phyloP scores from a whole-genome alignment of 2,113 vertebrate species.

The Archocentrus centrarchus region DNA sequence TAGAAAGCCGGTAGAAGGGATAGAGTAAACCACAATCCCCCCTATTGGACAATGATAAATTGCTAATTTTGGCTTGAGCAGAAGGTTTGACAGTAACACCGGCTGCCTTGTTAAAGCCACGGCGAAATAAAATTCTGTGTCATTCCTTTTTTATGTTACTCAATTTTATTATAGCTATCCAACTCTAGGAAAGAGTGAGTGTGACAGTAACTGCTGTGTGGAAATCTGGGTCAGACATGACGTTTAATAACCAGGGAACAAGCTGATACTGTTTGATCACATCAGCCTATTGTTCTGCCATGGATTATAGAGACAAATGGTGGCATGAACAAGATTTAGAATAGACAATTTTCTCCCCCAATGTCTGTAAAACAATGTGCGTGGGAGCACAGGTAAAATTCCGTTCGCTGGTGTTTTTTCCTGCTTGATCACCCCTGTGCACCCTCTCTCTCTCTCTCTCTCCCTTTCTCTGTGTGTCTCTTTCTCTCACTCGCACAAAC shows the following conservation, averaged over 20 bases:
- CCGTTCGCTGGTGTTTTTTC: conserved; percentile 40
- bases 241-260: conserved; percentile 73
- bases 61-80: conserved; percentile 33
- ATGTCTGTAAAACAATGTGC: conserved; percentile 58
- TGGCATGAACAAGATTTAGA: conserved; percentile 65
- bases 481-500: conserved; percentile 24
- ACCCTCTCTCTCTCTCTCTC: neutral
- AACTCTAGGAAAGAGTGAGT: conserved; percentile 49
- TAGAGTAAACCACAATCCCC: neutral
- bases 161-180: conserved; percentile 32
- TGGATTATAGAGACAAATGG: conserved; percentile 72
- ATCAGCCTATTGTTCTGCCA: conserved; percentile 69
- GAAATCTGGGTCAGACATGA: conserved; percentile 75
- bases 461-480: neutral
- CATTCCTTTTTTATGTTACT: conserved; percentile 28
- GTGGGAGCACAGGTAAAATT: conserved; percentile 63
- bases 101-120: conserved; percentile 52
- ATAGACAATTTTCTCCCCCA: conserved; percentile 47
- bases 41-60: conserved; percentile 37
- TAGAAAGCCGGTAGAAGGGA: neutral
- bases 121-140: conserved; percentile 38
- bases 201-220: conserved; percentile 58
- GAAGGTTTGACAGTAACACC: conserved; percentile 48
- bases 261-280: conserved; percentile 73
- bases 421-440: conserved; percentile 40